Evolutionary conservation across 2,797 vertebrate species (phyloP).

Genomic region (Molossus molossus): DNA sequence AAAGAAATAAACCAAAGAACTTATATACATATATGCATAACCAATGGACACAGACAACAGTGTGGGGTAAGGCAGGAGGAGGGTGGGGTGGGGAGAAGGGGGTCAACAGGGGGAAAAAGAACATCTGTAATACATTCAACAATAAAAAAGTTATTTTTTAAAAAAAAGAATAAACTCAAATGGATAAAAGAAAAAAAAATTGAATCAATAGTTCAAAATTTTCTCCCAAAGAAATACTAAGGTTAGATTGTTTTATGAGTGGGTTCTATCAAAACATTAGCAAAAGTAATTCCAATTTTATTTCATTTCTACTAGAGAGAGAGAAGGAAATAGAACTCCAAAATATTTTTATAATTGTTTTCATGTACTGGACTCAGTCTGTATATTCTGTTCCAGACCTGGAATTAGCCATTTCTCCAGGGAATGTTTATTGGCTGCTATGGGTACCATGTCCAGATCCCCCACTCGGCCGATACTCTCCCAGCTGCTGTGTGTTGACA

Average conservation of each 20-base stretch:
- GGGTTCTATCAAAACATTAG: constrained; percentile 7
- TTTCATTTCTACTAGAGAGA: neutral
- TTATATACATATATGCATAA: too few species aligned
- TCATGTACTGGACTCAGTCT: neutral
- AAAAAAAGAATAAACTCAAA: too few species aligned
- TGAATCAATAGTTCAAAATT: neutral
- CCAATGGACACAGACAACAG: too few species aligned
- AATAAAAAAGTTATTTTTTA: too few species aligned
- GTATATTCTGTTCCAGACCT: neutral
- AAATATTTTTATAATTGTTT: neutral
- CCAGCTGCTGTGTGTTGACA: neutral
- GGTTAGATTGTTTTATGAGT: neutral
- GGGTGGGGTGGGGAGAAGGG: too few species aligned
- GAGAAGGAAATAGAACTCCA: neutral
- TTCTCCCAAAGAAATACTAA: neutral
- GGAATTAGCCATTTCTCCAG: neutral
- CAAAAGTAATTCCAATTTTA: constrained; percentile 6
- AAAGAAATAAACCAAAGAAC: too few species aligned
- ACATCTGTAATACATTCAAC: too few species aligned
- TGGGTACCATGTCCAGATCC: neutral
- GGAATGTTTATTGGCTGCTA: neutral
- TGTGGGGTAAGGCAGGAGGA: too few species aligned
- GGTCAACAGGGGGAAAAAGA: too few species aligned
- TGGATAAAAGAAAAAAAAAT: too few species aligned
- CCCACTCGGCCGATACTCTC: neutral